Evolutionary conservation across 2,113 vertebrate species (phyloP), one percentile per base, ranked within the genome.

Genomic region (Takifugu flavidus): DNA sequence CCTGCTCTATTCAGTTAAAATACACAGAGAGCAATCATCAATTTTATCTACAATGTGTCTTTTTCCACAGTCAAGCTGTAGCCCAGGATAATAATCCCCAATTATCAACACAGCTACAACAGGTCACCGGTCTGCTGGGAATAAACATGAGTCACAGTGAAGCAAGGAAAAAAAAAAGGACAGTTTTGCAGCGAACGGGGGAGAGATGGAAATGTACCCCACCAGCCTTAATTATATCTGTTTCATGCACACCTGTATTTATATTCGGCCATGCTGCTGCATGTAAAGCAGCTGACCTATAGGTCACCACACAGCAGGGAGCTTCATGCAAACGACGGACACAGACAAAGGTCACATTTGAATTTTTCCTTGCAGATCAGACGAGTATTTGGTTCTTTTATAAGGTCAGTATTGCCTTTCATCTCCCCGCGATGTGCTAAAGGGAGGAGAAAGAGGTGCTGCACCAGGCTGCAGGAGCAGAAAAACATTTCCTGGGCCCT

Each of bases 141-240:
- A 56, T 58, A 76, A 65, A 72, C 65, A 78, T 78, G 74, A 84
- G 69, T 79, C 73, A 79, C 53, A 62, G 0, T 26, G 56, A 69
- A 25, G 31, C 58, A 10, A 47, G 3, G 12, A 52, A 66, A 56
- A 78, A 77, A 72, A 56, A 66, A 65, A 64, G 59, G 10, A 29
- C n/a, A 15, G 69, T 72, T 82, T 70, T 62, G n/a, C 8, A 20
- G 68, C 45, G 65, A 54, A 68, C 61, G 62, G 75, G 56, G 54
- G 55, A 31, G 25, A 56, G 46, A 56, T 49, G 59, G 26, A 68
- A 53, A 56, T 31, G 55, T 6, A 13, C 60, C 53, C 5, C 59
- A 59, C 62, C 43, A 11, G 43, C 26, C 49, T 2, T 0, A 42
- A 54, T 77, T 59, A 75, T 72, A 49, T 42, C 53, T 54, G 72